A percentile compares a stretch with the other conserved stretches of the same genome.
phyloP scores from a whole-genome alignment of 2,888 invertebrate species.

The Deilephila porcellus region DNA sequence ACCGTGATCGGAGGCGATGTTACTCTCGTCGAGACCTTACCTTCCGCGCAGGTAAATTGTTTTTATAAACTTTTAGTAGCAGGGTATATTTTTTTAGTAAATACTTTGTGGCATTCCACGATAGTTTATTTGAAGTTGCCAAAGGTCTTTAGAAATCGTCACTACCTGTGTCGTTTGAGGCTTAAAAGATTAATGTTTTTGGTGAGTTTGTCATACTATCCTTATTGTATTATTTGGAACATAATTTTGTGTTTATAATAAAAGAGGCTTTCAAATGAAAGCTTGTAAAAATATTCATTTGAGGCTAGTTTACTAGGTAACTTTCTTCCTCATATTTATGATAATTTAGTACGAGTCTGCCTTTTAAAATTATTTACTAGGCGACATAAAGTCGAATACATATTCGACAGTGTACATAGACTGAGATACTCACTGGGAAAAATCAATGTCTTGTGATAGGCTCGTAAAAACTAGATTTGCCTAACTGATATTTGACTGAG shows the following conservation, averaged over 20 bases:
- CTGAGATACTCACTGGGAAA: background rate
- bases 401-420: background rate
- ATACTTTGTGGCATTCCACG: no score
- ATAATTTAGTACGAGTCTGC: background rate
- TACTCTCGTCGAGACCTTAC: conserved; percentile 72
- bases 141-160: no score
- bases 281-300: no score
- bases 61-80: background rate
- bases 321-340: no score
- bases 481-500: background rate
- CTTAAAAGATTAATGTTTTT: no score
- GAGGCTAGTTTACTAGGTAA: no score
- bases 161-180: no score
- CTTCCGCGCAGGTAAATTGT: conserved; percentile 71
- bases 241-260: no score
- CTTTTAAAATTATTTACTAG: background rate
- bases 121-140: background rate
- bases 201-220: no score
- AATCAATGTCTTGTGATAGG: background rate
- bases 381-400: background rate
- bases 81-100: no score
- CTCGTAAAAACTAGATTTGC: background rate
- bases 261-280: no score
- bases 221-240: no score
- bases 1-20: conserved; percentile 73